These are phyloP conservation scores for Rostratula benghalensis DNA, from an alignment of 2,113 vertebrate species.

Conservation along the genomic window DNA sequence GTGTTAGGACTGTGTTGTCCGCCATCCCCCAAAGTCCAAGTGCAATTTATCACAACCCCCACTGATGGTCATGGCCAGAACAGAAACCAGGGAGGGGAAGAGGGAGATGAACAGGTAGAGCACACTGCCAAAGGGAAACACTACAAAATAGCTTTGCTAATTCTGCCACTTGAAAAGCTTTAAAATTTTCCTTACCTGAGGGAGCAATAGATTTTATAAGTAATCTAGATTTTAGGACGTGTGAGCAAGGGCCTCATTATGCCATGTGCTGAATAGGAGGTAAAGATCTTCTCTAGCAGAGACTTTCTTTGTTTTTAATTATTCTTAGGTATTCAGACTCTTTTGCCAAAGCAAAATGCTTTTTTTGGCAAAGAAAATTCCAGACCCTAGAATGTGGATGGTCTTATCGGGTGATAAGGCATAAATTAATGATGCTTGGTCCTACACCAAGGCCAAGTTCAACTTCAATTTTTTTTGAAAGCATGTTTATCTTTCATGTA, in stretches of 20 bases:
- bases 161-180: slow-evolving; percentile 39
- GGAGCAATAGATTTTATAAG: slow-evolving; percentile 15
- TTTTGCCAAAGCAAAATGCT: too few species aligned
- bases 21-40: too few species aligned
- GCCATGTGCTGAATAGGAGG: neutral
- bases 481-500: neutral
- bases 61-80: too few species aligned
- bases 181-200: slow-evolving; percentile 8
- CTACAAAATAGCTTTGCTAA: slow-evolving; percentile 11
- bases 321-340: neutral
- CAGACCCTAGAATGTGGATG: neutral
- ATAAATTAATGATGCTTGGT: neutral
- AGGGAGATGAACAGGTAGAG: too few species aligned
- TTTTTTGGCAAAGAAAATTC: neutral
- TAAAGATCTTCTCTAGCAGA: neutral
- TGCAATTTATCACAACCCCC: too few species aligned
- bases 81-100: too few species aligned
- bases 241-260: neutral
- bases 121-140: neutral
- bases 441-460: neutral
- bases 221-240: slow-evolving; percentile 6
- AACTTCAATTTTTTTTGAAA: neutral
- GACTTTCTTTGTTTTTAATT: neutral
- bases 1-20: too few species aligned
- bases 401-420: neutral